Base-by-base conservation (phyloP, 2,888 invertebrate species). In the Listrodromus nycthemerus region DNA sequence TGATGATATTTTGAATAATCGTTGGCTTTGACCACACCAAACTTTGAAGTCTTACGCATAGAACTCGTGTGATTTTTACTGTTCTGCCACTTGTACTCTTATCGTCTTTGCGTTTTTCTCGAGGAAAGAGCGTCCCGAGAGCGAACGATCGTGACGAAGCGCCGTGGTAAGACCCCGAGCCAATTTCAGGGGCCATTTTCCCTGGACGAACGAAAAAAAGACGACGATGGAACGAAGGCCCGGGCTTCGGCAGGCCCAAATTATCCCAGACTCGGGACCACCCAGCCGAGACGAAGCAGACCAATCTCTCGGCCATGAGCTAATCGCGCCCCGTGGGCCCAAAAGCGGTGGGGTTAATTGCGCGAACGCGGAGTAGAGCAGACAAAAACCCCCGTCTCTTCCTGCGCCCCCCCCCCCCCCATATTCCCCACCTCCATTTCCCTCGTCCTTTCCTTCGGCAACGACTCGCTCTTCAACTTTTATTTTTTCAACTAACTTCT, bases 221-320 rank as follows among this genome's bases (percentile, higher is more conserved):
- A 87, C 87, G 86, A 50, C 67, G 58, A 82, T 24, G 24, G 7
- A 33, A 65, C 71, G 80, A 80, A 74, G 80, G 65, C 81, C 21
- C 65, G 48, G 65, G 82, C 84, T 87, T 88, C 88, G 87, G 89
- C 88, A 90, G 90, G 89, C 90, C 89, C 91, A 92, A 92, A 92
- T 92, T 92, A 92, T 87, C 89, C 87, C 82, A 88, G 86, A 69
- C 52, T 37, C 63, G 70, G 91, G 92, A 92, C 92, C 92, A 92
- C 92, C 92, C 92, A 92, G 91, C 82, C 87, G 86, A 86, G 74
- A 82, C 86, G 83, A 84, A 88, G 86, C 90, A 89, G 89, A 89
- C 92, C 92, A 92, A 92, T 92, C 92, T 92, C 89, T 88, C 86
- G 89, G 89, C 90, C 89, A 89, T 88, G 91, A 89, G 89, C 90